Conservation (phyloP, 2,888 invertebrate genomes). For the Agrotis segetum region DNA sequence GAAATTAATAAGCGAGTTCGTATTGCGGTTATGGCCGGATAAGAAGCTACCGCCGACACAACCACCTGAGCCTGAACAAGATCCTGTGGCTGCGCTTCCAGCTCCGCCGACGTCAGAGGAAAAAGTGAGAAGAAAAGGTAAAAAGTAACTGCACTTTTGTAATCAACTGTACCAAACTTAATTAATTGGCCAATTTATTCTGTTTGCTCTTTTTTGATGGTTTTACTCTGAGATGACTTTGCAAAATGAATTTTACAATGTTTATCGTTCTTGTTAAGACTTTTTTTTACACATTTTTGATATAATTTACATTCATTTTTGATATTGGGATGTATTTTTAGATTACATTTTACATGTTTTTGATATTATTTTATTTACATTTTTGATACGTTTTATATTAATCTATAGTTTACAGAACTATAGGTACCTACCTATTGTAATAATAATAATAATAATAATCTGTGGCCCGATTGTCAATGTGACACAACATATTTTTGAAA, state of each 20-base stretch:
- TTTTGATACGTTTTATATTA: background rate
- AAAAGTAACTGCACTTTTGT: conserved; percentile 10
- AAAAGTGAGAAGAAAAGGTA: conserved; percentile 6
- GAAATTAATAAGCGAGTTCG: conserved; percentile 26
- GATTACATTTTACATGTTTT: background rate
- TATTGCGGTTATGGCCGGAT: conserved; percentile 49
- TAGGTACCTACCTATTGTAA: too few species aligned
- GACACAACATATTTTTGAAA: too few species aligned
- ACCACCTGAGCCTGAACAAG: conserved; percentile 2
- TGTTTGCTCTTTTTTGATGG: background rate
- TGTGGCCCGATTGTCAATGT: too few species aligned
- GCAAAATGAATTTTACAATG: background rate
- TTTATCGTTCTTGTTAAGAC: too few species aligned
- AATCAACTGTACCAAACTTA: conserved; percentile 1
- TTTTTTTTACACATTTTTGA: background rate
- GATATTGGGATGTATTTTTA: too few species aligned
- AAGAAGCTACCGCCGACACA: conserved; percentile 29
- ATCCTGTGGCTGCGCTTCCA: background rate
- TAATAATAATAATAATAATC: too few species aligned
- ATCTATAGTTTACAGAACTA: too few species aligned
- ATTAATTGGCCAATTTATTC: too few species aligned
- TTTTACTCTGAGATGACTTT: background rate
- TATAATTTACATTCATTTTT: too few species aligned
- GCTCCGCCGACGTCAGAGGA: background rate
- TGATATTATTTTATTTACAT: background rate